phyloP scores from a whole-genome alignment of 2,888 invertebrate genomes.

The Ophion ellenae region DNA sequence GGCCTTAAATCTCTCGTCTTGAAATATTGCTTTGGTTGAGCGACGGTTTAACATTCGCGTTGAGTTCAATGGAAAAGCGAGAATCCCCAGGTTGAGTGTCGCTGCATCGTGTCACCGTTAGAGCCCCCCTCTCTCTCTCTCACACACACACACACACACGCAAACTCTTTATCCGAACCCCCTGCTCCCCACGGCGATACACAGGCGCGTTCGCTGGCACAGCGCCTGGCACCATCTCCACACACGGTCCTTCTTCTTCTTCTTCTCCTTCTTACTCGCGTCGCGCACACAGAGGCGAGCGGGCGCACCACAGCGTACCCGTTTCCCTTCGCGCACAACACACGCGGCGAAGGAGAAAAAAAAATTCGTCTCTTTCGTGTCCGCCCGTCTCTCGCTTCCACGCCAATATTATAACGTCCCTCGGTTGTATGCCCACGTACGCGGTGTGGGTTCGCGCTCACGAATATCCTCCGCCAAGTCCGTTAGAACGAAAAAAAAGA shows the following conservation, averaged over 20 bases:
- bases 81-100: constrained; percentile 75
- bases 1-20: no score
- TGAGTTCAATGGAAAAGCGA: constrained; percentile 5
- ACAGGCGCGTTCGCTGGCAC: constrained; percentile 59
- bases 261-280: constrained; percentile 41
- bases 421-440: no score
- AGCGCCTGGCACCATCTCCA: constrained; percentile 63
- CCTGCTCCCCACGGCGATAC: constrained; percentile 21
- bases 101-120: constrained; percentile 80
- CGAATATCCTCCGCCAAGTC: neutral
- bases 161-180: constrained; percentile 37
- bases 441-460: no score
- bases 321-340: constrained; percentile 15
- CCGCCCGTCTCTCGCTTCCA: no score
- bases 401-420: neutral
- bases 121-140: constrained; percentile 75
- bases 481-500: neutral
- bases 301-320: neutral
- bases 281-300: neutral
- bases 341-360: neutral
- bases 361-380: neutral
- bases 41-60: neutral
- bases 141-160: constrained; percentile 44
- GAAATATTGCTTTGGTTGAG: constrained; percentile 26
- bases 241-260: constrained; percentile 44